These are phyloP conservation scores for Heliconius himera DNA, from an alignment of 1,140 invertebrate species.

Conservation along the genomic window DNA sequence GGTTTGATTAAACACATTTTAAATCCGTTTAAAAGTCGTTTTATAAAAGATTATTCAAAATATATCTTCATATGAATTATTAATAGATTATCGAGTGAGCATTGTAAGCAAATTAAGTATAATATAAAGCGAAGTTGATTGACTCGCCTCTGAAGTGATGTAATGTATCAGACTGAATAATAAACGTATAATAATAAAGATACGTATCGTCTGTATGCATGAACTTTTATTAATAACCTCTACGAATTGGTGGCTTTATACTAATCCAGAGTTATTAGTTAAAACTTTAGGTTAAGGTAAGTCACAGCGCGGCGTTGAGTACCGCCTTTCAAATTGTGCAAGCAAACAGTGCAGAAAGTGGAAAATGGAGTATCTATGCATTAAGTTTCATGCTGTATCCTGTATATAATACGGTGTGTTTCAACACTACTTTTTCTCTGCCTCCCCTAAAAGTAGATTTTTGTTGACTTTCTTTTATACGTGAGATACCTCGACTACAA, in stretches of 20 bases:
- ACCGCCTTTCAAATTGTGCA: too few species aligned
- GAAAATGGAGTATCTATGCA: too few species aligned
- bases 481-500: too few species aligned
- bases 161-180: not conserved
- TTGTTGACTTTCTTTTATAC: too few species aligned
- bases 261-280: too few species aligned
- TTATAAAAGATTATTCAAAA: not conserved
- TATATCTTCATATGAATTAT: not conserved
- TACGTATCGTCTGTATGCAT: conserved; percentile 12
- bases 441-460: too few species aligned
- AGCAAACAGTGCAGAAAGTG: too few species aligned
- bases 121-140: not conserved
- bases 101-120: conserved; percentile 11
- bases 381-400: too few species aligned
- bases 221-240: not conserved
- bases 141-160: not conserved
- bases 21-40: not conserved
- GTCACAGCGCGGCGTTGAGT: too few species aligned
- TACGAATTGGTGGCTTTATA: too few species aligned
- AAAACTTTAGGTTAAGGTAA: too few species aligned
- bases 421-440: not conserved
- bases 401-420: not conserved
- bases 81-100: conserved; percentile 2
- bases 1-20: too few species aligned
- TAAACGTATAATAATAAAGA: not conserved